Base-by-base conservation (phyloP, 2,888 invertebrate species). In the Tineola bisselliella region DNA sequence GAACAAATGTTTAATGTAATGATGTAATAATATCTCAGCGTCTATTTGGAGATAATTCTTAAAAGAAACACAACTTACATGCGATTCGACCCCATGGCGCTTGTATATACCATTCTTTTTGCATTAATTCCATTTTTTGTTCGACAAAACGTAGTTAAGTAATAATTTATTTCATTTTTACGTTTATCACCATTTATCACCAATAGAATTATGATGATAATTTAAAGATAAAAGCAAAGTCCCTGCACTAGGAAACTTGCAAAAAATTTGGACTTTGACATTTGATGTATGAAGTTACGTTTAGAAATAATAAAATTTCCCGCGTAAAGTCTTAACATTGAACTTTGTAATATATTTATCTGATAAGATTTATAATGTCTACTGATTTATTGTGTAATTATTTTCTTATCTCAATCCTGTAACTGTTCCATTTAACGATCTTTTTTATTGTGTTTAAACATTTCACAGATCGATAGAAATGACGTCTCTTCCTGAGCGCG, bases 51-150 rank as follows among this genome's bases (percentile, higher is more conserved):
- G 44, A 4, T 25, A 25, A 10, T 54, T 18, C 52, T 18, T 52
- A 6, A 15, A 31, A 38, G 56, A 38, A 44, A 31, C 15, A 25
- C 10, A n/a, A 77, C 84, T 80, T 71, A 86, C 87, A 70, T 62
- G 77, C 79, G 64, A 86, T 70, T 64, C 73, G 72, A 11, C 87
- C 86, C 86, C 86, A 86, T 0, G 86, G 86, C 0, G 73, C 83
- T 67, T 81, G 70, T 18, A 86, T 82, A 67, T 68, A 87, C 86
- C 86, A 86, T 66, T 86, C 83, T 19, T 81, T 83, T 69, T 84
- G 83, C 43, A 68, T 62, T 59, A 79, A 64, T 63, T 64, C 64
- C 77, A 78, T 82, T 66, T 67, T 54, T 25, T n/a, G n/a, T 38
- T 38, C 38, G n/a, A 10, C 5, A 31, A 31, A 31, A 31, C 31